Evolutionary conservation across 35 echinoderm and acorn worm genomes (phyloP).

Genomic region (Diadema setosum): DNA sequence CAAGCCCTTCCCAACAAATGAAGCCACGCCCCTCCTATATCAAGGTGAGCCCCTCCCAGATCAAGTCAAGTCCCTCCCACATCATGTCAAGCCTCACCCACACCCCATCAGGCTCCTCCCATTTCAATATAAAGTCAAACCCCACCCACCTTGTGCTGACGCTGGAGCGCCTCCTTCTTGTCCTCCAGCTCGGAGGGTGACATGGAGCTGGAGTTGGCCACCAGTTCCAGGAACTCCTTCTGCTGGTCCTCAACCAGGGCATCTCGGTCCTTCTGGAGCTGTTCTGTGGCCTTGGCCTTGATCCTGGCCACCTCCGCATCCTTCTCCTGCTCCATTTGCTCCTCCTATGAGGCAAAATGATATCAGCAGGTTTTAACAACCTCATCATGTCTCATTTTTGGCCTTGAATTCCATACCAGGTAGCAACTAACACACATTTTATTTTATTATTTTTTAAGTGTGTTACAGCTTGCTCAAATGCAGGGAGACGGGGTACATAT

Average conservation of each 20-base stretch:
- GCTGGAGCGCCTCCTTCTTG: constrained; percentile 80
- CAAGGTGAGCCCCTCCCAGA: background rate
- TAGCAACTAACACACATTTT: no score
- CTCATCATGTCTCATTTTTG: no score
- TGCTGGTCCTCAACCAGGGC: constrained; percentile 70
- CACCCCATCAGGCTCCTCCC: background rate
- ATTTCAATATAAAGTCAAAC: background rate
- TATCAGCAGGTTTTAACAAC: no score
- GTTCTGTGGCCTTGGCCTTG: constrained; percentile 58
- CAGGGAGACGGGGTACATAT: no score
- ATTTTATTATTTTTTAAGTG: no score
- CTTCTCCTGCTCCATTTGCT: constrained; percentile 89
- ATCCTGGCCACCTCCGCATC: constrained; percentile 50
- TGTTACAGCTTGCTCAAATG: no score
- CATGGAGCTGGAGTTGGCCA: constrained; percentile 82
- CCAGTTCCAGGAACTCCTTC: constrained; percentile 90
- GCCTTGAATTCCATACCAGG: no score
- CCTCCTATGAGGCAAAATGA: constrained; percentile 61
- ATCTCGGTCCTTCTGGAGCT: constrained; percentile 64
- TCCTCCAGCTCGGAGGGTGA: constrained; percentile 65
- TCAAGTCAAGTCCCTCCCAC: constrained; percentile 21
- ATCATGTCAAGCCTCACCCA: constrained; percentile 59
- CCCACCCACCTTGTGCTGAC: constrained; percentile 73
- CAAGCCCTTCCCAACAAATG: background rate
- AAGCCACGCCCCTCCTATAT: background rate